phyloP scores from a whole-genome alignment of 2,113 vertebrate genomes.

The Oenanthe oenanthe region DNA sequence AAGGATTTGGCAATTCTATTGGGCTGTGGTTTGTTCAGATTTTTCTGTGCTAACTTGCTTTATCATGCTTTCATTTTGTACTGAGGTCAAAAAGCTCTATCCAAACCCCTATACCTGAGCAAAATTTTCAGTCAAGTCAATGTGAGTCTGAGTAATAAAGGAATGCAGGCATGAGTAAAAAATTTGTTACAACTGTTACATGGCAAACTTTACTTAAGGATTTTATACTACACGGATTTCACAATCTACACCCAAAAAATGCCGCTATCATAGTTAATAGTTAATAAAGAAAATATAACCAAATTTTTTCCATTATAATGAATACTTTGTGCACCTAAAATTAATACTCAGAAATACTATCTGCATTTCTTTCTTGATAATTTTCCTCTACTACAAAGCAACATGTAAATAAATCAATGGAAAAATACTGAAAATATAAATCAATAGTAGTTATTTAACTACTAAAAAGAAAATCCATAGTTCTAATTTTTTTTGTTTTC shows the following conservation, averaged over 20 bases:
- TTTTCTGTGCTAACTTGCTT: neutral
- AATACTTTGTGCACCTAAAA: neutral
- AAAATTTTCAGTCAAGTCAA: neutral
- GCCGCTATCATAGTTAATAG: neutral
- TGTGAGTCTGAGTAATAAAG: neutral
- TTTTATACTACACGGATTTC: neutral
- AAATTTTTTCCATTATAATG: neutral
- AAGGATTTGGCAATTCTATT: neutral
- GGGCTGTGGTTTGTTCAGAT: neutral
- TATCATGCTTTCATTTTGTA: neutral
- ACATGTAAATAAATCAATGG: constrained; percentile 16
- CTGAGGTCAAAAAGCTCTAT: neutral
- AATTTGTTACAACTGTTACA: neutral
- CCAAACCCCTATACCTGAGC: neutral
- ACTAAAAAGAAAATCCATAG: neutral
- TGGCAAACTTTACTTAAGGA: neutral
- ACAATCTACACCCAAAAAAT: neutral
- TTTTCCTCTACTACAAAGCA: neutral
- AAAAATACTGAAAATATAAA: neutral
- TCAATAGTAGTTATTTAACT: neutral
- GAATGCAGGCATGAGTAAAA: neutral
- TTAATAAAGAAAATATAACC: neutral
- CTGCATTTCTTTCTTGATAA: neutral
- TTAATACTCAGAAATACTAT: neutral
- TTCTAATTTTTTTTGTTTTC: neutral